phyloP scores from a whole-genome alignment of 2,113 vertebrate species.

The Nematolebias whitei region DNA sequence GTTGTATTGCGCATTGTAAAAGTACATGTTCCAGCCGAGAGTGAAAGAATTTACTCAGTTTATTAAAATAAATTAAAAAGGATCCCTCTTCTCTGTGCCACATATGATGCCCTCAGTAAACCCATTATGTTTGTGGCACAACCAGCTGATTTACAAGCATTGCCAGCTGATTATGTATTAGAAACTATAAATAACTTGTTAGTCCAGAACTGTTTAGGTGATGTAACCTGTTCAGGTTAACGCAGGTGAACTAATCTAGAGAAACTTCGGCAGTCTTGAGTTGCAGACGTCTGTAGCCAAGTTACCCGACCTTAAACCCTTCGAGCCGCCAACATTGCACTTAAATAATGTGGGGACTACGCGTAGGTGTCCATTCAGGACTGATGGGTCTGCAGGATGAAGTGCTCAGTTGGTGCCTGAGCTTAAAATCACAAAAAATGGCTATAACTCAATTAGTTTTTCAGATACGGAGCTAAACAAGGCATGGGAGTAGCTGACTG shows the following conservation, averaged over 20 bases:
- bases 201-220: constrained; percentile 54
- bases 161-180: constrained; percentile 32
- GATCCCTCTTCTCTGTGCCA: too few relatives aligned
- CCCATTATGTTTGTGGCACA: too few relatives aligned
- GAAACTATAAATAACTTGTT: constrained; percentile 59
- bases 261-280: constrained; percentile 37
- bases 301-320: constrained; percentile 53
- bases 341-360: constrained; percentile 56
- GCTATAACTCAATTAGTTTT: too few relatives aligned
- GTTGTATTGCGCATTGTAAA: too few relatives aligned
- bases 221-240: constrained; percentile 52
- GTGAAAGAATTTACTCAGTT: background rate
- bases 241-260: constrained; percentile 57
- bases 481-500: too few relatives aligned
- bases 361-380: constrained; percentile 19
- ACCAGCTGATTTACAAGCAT: too few relatives aligned
- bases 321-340: constrained; percentile 47
- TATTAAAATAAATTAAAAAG: background rate
- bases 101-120: too few relatives aligned
- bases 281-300: constrained; percentile 32
- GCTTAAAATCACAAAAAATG: background rate
- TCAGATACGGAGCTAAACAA: too few relatives aligned
- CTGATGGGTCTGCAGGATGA: constrained; percentile 29
- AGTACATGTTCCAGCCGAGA: background rate
- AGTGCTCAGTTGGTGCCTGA: constrained; percentile 30